Conservation (phyloP, 2,113 vertebrate species). For the Misgurnus mizolepis region DNA sequence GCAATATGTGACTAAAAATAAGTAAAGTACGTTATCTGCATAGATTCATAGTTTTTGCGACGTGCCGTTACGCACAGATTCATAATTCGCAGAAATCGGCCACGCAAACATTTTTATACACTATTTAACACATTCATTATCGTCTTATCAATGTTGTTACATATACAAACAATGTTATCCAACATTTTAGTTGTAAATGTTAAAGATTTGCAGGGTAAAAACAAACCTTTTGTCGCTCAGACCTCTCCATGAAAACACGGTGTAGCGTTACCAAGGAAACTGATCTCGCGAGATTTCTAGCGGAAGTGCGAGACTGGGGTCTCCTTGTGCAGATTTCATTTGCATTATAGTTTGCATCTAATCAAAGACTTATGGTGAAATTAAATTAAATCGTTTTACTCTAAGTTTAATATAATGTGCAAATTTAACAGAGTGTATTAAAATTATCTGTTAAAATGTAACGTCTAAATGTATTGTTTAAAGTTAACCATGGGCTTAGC, state of each 20-base stretch:
- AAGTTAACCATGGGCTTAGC: too few relatives aligned
- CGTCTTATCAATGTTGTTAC: neutral
- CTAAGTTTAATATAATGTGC: too few relatives aligned
- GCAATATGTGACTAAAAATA: neutral
- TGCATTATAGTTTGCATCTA: too few relatives aligned
- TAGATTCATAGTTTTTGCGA: neutral
- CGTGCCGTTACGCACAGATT: neutral
- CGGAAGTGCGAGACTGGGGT: neutral
- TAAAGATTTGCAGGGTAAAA: neutral
- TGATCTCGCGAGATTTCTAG: slow-evolving; percentile 54
- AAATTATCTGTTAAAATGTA: too few relatives aligned
- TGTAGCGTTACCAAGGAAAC: slow-evolving; percentile 55
- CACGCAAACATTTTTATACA: neutral
- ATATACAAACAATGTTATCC: neutral
- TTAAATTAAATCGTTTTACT: too few relatives aligned
- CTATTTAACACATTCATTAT: neutral
- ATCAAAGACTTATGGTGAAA: too few relatives aligned
- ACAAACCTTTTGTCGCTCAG: slow-evolving; percentile 57
- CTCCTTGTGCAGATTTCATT: too few relatives aligned
- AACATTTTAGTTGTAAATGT: neutral
- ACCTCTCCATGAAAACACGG: slow-evolving; percentile 58
- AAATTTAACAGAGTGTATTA: too few relatives aligned
- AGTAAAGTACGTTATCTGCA: neutral
- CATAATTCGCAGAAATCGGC: neutral
- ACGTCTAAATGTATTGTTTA: too few relatives aligned